A percentile compares a stretch with the other conserved stretches of the same genome.
These are phyloP conservation scores for Omphaloscelis lunosa DNA, from an alignment of 2,888 invertebrate genomes.

Conservation along the genomic window DNA sequence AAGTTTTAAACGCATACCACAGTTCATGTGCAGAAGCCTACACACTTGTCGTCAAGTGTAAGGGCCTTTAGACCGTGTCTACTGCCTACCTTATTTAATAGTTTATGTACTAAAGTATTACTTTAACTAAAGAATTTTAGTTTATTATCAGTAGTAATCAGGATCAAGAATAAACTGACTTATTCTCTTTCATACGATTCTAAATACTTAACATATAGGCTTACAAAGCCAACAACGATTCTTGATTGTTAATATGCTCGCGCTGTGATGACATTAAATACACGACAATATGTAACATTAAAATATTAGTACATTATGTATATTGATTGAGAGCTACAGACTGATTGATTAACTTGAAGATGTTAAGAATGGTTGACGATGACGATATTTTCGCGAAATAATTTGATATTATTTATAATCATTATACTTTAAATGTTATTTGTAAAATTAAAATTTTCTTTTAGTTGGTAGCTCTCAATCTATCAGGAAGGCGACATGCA, in stretches of 20 bases:
- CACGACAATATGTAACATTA: slow-evolving; percentile 8
- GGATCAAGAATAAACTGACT: slow-evolving; percentile 26
- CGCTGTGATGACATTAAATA: slow-evolving; percentile 13
- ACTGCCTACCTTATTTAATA: slow-evolving; percentile 35
- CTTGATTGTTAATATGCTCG: slow-evolving; percentile 14
- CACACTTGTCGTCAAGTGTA: slow-evolving; percentile 12
- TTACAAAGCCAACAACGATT: slow-evolving; percentile 39
- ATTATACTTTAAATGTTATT: slow-evolving; percentile 1
- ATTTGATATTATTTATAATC: neutral
- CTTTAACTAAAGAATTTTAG: slow-evolving; percentile 11
- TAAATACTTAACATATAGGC: slow-evolving; percentile 26
- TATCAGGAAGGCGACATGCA: slow-evolving; percentile 45
- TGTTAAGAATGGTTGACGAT: neutral
- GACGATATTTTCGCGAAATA: neutral
- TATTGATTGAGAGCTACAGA: slow-evolving; percentile 41
- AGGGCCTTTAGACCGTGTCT: slow-evolving; percentile 16
- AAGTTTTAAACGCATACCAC: slow-evolving; percentile 14
- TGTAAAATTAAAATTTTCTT: neutral
- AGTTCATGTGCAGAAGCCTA: slow-evolving; percentile 8
- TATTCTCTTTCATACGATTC: slow-evolving; percentile 34
- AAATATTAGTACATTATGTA: slow-evolving; percentile 16
- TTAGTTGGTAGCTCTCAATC: slow-evolving; percentile 41
- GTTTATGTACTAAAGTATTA: slow-evolving; percentile 36
- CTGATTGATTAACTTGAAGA: neutral
- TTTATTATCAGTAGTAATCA: slow-evolving; percentile 16